phyloP scores from a whole-genome alignment of 2,888 invertebrate species.

The Pterobdella sp. region DNA sequence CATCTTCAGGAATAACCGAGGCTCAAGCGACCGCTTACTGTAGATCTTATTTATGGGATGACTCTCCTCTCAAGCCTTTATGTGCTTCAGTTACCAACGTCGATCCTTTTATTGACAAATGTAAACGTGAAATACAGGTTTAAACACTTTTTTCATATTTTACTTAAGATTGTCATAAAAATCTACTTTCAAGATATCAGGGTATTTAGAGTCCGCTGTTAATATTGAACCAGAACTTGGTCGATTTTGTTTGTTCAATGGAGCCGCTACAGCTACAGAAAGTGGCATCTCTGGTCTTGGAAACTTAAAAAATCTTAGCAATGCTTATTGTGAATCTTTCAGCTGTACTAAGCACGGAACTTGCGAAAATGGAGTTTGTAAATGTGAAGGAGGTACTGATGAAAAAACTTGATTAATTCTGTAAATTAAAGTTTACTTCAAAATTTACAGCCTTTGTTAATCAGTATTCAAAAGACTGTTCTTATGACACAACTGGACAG shows the following conservation, averaged over 20 bases:
- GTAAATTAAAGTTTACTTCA: background rate
- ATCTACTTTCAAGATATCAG: background rate
- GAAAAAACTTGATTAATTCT: background rate
- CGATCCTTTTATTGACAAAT: constrained; percentile 1
- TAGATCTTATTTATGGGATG: constrained; percentile 2
- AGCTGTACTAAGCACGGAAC: constrained; percentile 18
- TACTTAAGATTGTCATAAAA: background rate
- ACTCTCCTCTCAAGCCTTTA: constrained; percentile 18
- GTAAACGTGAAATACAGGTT: constrained; percentile 24
- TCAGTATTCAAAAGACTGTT: constrained; percentile 11
- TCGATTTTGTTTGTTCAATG: constrained; percentile 10
- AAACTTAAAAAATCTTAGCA: background rate
- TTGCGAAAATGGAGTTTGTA: constrained; percentile 7
- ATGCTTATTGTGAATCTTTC: constrained; percentile 21
- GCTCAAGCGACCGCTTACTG: constrained; percentile 16
- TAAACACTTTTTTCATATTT: background rate
- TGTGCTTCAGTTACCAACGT: constrained; percentile 19
- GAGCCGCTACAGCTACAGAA: background rate
- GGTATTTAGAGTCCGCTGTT: constrained; percentile 11
- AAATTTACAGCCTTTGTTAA: background rate
- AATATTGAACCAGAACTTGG: constrained; percentile 26
- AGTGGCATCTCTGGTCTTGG: constrained; percentile 8
- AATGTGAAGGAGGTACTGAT: background rate
- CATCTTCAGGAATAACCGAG: constrained; percentile 17
- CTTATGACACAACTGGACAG: background rate